Percentiles rank a stretch among this genome's conserved stretches.
Conservation (phyloP, 2,888 invertebrate genomes). For the Drymonia ruficornis region DNA sequence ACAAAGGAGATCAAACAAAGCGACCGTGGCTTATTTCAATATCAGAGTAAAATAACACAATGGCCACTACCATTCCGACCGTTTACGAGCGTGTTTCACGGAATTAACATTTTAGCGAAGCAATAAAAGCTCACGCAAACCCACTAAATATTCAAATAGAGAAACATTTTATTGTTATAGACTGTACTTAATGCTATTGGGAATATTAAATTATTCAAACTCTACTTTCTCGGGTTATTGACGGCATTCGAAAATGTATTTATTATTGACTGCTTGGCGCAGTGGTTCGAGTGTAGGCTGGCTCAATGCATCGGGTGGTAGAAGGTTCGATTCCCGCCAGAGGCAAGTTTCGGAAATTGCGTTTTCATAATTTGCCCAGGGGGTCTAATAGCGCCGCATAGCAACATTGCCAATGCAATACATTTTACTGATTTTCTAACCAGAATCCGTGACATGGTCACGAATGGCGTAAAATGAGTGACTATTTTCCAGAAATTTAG, state of each 20-base stretch:
- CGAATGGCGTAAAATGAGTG: too few species aligned
- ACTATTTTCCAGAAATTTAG: too few species aligned
- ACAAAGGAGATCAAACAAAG: constrained; percentile 56
- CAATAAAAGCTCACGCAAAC: constrained; percentile 70
- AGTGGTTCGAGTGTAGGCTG: too few species aligned
- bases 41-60: constrained; percentile 60
- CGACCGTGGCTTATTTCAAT: constrained; percentile 58
- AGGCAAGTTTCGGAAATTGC: too few species aligned
- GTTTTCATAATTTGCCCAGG: too few species aligned
- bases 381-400: too few species aligned
- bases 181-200: constrained; percentile 40
- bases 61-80: constrained; percentile 56
- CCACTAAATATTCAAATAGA: constrained; percentile 60
- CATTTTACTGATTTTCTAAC: too few species aligned
- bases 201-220: constrained; percentile 37
- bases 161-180: constrained; percentile 54
- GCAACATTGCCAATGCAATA: too few species aligned
- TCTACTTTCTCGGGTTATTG: constrained; percentile 17
- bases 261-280: too few species aligned
- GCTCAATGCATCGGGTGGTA: too few species aligned
- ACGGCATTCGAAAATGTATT: constrained; percentile 11
- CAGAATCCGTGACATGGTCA: too few species aligned
- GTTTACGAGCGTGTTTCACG: constrained; percentile 69
- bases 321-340: too few species aligned
- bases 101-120: constrained; percentile 71